Evolutionary conservation across 2,797 vertebrate genomes (phyloP).

Genomic region (Nothura maculosa): DNA sequence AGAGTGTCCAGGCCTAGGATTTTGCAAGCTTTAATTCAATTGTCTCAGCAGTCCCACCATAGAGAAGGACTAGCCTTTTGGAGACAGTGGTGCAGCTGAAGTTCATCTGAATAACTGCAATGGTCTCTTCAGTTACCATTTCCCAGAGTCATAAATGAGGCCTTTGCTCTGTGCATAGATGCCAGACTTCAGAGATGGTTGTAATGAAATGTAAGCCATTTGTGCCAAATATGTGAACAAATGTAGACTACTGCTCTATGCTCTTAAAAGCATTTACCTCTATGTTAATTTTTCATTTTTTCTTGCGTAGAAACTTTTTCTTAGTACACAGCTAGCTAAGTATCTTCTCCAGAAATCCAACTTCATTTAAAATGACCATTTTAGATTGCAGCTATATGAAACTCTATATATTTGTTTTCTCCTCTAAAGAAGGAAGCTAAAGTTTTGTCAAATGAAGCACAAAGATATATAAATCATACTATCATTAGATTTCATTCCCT

Average conservation of each 20-base stretch:
- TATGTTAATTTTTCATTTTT: not conserved
- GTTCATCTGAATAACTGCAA: not conserved
- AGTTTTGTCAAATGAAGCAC: not conserved
- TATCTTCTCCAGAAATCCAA: not conserved
- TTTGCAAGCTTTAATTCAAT: slow-evolving; percentile 37
- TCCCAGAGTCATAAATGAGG: slow-evolving; percentile 15
- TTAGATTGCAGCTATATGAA: not conserved
- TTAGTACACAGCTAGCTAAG: not conserved
- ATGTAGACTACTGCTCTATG: not conserved
- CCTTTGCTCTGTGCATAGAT: fast-evolving
- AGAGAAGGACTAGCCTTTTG: not conserved
- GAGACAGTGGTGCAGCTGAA: not conserved
- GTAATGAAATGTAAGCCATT: not conserved
- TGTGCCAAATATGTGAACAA: slow-evolving; percentile 37
- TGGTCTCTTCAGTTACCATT: not conserved
- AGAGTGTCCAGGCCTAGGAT: not conserved
- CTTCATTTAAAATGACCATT: not conserved
- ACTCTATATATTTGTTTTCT: not conserved
- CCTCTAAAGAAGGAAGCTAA: not conserved
- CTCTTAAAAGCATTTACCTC: not conserved
- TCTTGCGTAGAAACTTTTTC: not conserved
- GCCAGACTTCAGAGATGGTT: not conserved
- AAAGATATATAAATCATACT: not conserved
- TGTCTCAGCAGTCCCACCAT: not conserved
- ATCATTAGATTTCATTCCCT: not conserved